Base-by-base conservation (phyloP, 2,888 invertebrate genomes). In the Pollenia labialis region DNA sequence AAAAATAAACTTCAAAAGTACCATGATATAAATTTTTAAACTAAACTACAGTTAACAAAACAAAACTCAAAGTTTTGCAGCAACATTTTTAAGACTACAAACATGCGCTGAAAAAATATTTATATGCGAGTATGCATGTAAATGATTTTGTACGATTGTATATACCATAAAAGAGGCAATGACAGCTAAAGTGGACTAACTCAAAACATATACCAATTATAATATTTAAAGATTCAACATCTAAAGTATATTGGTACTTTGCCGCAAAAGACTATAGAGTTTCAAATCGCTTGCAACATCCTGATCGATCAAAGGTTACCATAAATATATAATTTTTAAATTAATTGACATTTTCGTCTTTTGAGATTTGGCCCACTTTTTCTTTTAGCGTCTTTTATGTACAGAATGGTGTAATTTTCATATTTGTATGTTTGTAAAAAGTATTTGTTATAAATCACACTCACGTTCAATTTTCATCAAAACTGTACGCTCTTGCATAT, bases 391-490 rank as follows among this genome's bases (percentile, higher is more conserved):
- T 16, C 23, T 14, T 4, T 12, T 23, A 14, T 48, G 8, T 23
- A 9, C 11, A 0, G 32, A 4, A 32, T 46, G 32, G 9, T 14
- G 11, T 32, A 42, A 12, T 44, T 6, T 56, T 14, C 48, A 18
- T 62, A 10, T 23, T 50, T 60, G 12, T 48, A 62, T 64, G 18
- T 54, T 11, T 16, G 9, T 12, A 16, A 16, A 52, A 12, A 74
- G 7, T 72, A 18, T 68, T 69, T 58, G 42, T 68, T 76, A 66
- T 56, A 88, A 85, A 88, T 88, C 85, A 87, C 75, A 95, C 95
- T 95, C 93, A 95, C 95, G 95, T 93, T 94, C 94, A 89, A 95
- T 94, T 92, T 94, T 94, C 89, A 95, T 93, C 90, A 93, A 93
- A 90, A 95, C 95, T 89, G 94, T 94, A 89, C 94, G 94, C 89